Percentiles rank a stretch among this genome's conserved stretches.
Evolutionary conservation across 2,113 vertebrate genomes (phyloP).

Genomic region (Rhinolophus sinicus): DNA sequence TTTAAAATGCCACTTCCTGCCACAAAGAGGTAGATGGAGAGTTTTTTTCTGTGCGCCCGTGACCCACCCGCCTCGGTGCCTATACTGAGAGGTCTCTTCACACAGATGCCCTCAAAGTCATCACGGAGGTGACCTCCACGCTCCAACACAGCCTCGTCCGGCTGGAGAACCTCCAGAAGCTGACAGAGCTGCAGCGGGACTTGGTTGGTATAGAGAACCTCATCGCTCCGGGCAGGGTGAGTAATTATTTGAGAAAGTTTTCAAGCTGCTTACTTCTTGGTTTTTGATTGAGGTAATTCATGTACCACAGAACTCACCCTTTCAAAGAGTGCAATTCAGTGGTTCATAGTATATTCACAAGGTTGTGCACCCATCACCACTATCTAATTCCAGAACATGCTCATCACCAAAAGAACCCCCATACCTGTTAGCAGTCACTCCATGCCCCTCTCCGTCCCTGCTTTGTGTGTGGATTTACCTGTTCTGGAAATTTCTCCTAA

Average conservation of each 20-base stretch:
- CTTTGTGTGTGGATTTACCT: background rate
- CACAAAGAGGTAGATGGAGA: background rate
- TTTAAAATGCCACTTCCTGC: background rate
- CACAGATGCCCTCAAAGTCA: constrained; percentile 92
- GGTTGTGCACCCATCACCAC: background rate
- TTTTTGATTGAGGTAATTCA: background rate
- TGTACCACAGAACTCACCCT: background rate
- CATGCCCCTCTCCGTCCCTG: background rate
- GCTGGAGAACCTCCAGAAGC: constrained; percentile 97
- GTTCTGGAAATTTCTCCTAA: fast-evolving
- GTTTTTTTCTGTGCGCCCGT: background rate
- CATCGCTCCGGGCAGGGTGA: constrained; percentile 90
- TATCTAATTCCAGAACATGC: background rate
- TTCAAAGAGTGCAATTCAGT: fast-evolving
- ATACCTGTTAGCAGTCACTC: background rate
- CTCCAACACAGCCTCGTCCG: constrained; percentile 94
- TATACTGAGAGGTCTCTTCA: background rate
- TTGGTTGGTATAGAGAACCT: constrained; percentile 94
- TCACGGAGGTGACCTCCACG: constrained; percentile 90
- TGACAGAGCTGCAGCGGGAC: constrained; percentile 95
- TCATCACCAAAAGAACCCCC: background rate
- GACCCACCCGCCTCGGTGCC: background rate
- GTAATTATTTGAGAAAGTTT: constrained; percentile 30
- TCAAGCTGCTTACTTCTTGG: background rate
- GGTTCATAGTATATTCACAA: too few relatives aligned